These are phyloP conservation scores for Helicoverpa assulta DNA, from an alignment of 2,888 invertebrate species.

Conservation along the genomic window DNA sequence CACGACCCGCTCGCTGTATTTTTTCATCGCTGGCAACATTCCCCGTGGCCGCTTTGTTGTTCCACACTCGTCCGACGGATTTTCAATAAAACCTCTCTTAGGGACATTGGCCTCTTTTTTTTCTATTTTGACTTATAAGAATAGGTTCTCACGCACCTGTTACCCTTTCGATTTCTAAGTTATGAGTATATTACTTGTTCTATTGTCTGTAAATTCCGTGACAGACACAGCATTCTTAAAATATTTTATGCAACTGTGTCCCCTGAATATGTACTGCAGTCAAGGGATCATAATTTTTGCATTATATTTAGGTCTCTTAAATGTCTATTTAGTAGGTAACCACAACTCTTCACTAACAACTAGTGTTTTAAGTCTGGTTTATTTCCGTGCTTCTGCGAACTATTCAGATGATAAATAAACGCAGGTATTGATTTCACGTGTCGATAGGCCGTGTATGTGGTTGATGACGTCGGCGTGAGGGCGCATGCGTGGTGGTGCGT, in stretches of 20 bases:
- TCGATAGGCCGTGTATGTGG: conserved; percentile 48
- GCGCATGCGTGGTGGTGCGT: conserved; percentile 68
- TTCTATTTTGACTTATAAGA: conserved; percentile 70
- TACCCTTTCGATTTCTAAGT: conserved; percentile 61
- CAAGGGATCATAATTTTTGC: no score
- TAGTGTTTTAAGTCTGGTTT: neutral
- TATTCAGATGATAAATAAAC: conserved; percentile 57
- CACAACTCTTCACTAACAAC: no score
- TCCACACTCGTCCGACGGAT: conserved; percentile 79
- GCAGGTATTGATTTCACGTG: conserved; percentile 64
- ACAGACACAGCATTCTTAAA: conserved; percentile 36
- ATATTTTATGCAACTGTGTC: conserved; percentile 22
- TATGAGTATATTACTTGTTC: conserved; percentile 54
- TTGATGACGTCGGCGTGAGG: conserved; percentile 32
- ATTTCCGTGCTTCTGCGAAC: conserved; percentile 9
- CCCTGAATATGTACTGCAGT: neutral
- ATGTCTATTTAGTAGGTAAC: no score
- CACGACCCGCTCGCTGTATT: conserved; percentile 75
- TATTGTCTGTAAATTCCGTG: conserved; percentile 31
- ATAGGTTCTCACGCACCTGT: conserved; percentile 88
- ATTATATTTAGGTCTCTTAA: no score
- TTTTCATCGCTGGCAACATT: conserved; percentile 81
- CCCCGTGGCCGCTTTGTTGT: conserved; percentile 83
- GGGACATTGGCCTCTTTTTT: conserved; percentile 80
- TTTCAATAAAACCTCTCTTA: conserved; percentile 86